Evolutionary conservation across 2,888 invertebrate species (phyloP), one percentile per base, ranked within the genome.

Genomic region (Beris morrisii): DNA sequence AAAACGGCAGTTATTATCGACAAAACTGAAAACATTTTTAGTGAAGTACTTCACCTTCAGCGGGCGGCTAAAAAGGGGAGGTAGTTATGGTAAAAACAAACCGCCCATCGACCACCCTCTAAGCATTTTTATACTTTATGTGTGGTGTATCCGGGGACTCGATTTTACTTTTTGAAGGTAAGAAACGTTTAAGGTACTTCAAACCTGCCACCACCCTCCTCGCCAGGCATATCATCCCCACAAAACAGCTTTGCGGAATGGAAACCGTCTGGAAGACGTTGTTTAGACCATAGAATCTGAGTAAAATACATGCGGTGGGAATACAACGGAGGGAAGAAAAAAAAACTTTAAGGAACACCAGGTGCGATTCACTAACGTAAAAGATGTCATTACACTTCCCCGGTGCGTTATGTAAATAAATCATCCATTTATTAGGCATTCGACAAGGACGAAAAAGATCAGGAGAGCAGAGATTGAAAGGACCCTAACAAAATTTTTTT

Each of bases 371-470:
- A 52, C 13, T 64, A 44, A 32, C 56, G 61, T 68, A 68, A 68
- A 68, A 58, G 46, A 61, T 65, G 65, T 65, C 65, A 65, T 68
- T 68, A 68, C 65, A 68, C 61, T 55, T 55, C 55, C 65, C 46
- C 38, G 30, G 31, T 43, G 55, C 59, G 59, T 59, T 32, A 48
- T 63, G 50, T 43, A 59, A 55, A 65, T 68, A 68, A 68, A 65
- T 68, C 65, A 65, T 54, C 54, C 44, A 63, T 50, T 55, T 55
- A 56, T 65, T 68, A 61, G 28, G 65, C 56, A 11, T 44, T 58
- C 30, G 13, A 48, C 5, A 30, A 43, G 38, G 5, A 53, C 9
- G 5, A 56, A 32, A 22, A 22, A 22, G 22, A 22, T 22, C 22
- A 2, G 22, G 22, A 22, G 22, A 22, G 22, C 22, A 22, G 22